Evolutionary conservation across 1,140 invertebrate genomes (phyloP).

Genomic region (Hyles vespertilio): DNA sequence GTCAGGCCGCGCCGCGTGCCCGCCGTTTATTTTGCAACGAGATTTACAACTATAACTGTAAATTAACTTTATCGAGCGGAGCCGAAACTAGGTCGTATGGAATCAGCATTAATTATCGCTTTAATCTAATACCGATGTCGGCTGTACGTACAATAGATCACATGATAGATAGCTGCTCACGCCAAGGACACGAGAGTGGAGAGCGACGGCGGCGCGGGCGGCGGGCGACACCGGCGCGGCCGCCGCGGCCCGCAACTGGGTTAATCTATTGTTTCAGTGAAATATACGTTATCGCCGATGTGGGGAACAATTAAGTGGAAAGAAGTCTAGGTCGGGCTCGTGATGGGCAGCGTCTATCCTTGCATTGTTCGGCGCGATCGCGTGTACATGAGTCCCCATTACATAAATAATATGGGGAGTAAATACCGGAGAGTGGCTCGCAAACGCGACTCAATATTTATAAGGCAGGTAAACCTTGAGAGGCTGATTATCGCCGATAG

Average conservation of each 20-base stretch:
- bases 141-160: constrained; percentile 70
- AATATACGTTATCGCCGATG: constrained; percentile 46
- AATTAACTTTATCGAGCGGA: constrained; percentile 72
- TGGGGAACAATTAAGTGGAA: constrained; percentile 60
- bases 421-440: constrained; percentile 23
- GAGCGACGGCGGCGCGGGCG: constrained; percentile 47
- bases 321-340: constrained; percentile 64
- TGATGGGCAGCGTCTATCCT: constrained; percentile 51
- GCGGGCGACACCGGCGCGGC: constrained; percentile 38
- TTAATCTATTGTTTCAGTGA: constrained; percentile 62
- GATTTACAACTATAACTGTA: constrained; percentile 74
- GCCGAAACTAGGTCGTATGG: constrained; percentile 72
- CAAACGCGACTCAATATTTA: constrained; percentile 37
- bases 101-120: constrained; percentile 75
- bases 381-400: constrained; percentile 71
- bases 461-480: constrained; percentile 36
- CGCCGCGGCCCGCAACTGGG: constrained; percentile 44
- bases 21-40: constrained; percentile 70
- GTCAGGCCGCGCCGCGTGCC: constrained; percentile 61
- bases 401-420: constrained; percentile 68
- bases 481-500: constrained; percentile 24
- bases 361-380: constrained; percentile 68
- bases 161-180: constrained; percentile 67
- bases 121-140: constrained; percentile 72
- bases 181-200: constrained; percentile 69